Percentiles rank a stretch among this genome's conserved stretches.
Conservation (phyloP, 2,113 vertebrate genomes). For the Sterrhoptilus dennistouni region DNA sequence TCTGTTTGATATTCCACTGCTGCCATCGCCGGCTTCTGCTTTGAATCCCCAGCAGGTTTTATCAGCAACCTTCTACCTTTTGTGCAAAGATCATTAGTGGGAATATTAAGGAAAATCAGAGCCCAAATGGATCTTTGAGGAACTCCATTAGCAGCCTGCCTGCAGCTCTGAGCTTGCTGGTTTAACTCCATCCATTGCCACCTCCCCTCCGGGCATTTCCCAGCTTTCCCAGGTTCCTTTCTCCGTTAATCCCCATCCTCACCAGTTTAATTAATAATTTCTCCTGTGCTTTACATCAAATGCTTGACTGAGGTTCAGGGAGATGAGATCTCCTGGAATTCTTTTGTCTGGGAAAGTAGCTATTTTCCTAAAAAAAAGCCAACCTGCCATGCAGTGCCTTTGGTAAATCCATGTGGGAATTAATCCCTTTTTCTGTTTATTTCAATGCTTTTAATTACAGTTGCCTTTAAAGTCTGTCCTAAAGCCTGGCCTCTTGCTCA, state of each 20-base stretch:
- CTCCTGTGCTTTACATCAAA: conserved; percentile 54
- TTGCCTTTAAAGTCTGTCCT: conserved; percentile 4
- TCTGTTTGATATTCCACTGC: conserved; percentile 40
- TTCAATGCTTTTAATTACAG: conserved; percentile 34
- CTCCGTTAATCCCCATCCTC: conserved; percentile 57
- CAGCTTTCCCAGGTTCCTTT: conserved; percentile 33
- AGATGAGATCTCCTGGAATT: conserved; percentile 51
- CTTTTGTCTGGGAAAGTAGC: conserved; percentile 46
- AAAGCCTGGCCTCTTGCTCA: not conserved
- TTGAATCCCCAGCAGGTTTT: conserved; percentile 29
- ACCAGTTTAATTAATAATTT: conserved; percentile 65
- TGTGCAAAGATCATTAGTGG: conserved; percentile 58
- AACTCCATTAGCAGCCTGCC: conserved; percentile 55
- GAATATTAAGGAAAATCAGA: conserved; percentile 56
- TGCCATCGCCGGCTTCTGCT: not conserved
- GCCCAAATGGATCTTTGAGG: conserved; percentile 56
- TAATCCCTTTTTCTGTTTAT: conserved; percentile 20
- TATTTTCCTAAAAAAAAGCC: not conserved
- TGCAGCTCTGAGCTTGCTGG: conserved; percentile 39
- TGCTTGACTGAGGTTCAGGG: conserved; percentile 19
- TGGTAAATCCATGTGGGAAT: conserved; percentile 4
- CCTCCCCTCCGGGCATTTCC: conserved; percentile 59
- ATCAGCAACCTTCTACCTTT: conserved; percentile 36
- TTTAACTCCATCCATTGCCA: conserved; percentile 16
- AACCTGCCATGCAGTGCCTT: not conserved